Conservation (phyloP, 2,113 vertebrate species). For the Neoarius graeffei region DNA sequence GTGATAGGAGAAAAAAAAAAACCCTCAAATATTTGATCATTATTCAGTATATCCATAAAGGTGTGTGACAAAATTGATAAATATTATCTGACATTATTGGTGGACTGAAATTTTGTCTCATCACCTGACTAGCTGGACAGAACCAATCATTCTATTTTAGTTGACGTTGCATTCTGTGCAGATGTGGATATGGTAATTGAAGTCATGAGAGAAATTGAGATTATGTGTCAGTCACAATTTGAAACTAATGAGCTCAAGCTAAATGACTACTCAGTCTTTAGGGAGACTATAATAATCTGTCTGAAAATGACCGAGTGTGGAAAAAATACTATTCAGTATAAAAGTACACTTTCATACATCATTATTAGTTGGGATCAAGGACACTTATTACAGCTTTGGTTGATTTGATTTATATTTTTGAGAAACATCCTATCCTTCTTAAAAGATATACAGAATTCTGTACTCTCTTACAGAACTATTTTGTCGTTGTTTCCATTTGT, state of each 20-base stretch:
- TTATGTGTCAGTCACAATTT: constrained; percentile 28
- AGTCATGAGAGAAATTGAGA: constrained; percentile 17
- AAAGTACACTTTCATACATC: neutral
- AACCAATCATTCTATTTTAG: neutral
- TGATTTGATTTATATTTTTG: neutral
- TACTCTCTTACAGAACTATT: neutral
- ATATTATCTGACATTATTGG: neutral
- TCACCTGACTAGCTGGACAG: neutral
- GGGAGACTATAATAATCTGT: constrained; percentile 11
- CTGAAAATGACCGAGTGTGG: neutral
- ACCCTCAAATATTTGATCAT: neutral
- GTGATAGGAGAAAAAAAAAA: neutral
- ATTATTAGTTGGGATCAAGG: neutral
- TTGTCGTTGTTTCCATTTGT: neutral
- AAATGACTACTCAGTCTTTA: neutral
- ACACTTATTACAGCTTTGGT: neutral
- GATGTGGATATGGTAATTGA: constrained; percentile 17
- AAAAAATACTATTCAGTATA: neutral
- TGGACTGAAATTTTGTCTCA: neutral
- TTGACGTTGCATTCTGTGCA: neutral
- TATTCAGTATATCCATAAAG: neutral
- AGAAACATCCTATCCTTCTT: neutral
- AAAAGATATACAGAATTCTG: neutral
- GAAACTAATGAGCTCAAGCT: constrained; percentile 23
- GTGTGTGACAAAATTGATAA: neutral